Conservation (phyloP, 2,888 invertebrate species). For the Harpalus rubripes region DNA sequence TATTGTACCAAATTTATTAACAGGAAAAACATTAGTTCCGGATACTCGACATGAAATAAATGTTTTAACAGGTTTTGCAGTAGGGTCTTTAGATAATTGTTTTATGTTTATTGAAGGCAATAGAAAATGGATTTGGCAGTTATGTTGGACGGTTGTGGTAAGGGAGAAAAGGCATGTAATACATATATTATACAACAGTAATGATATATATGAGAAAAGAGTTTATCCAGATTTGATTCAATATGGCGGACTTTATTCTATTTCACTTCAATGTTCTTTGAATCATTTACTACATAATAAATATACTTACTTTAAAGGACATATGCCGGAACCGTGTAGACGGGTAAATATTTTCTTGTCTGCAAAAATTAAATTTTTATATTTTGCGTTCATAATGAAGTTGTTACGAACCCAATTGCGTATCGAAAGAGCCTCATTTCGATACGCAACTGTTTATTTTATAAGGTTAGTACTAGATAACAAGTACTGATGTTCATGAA, state of each 20-base stretch:
- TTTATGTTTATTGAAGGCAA: constrained; percentile 70
- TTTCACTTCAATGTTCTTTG: constrained; percentile 72
- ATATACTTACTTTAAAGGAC: constrained; percentile 72
- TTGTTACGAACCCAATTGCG: too few relatives aligned
- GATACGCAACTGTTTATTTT: too few relatives aligned
- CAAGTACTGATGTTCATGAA: too few relatives aligned
- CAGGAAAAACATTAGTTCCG: background rate
- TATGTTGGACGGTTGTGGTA: constrained; percentile 7
- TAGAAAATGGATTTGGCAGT: constrained; percentile 43
- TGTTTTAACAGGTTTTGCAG: constrained; percentile 70
- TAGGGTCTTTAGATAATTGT: constrained; percentile 68
- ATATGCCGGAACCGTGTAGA: constrained; percentile 72
- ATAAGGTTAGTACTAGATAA: too few relatives aligned
- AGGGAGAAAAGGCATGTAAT: constrained; percentile 65
- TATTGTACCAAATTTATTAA: constrained; percentile 68
- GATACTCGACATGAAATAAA: constrained; percentile 4
- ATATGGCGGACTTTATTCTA: constrained; percentile 71
- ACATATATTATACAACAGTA: constrained; percentile 73
- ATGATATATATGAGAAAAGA: constrained; percentile 72
- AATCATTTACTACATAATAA: constrained; percentile 71
- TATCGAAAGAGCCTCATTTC: too few relatives aligned
- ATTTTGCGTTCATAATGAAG: too few relatives aligned
- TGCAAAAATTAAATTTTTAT: too few relatives aligned
- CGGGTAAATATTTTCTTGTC: constrained; percentile 69
- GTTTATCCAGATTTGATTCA: constrained; percentile 72